Percentiles rank a stretch among this genome's conserved stretches.
Conservation (phyloP, 2,888 invertebrate species). For the Diarsia brunnea region DNA sequence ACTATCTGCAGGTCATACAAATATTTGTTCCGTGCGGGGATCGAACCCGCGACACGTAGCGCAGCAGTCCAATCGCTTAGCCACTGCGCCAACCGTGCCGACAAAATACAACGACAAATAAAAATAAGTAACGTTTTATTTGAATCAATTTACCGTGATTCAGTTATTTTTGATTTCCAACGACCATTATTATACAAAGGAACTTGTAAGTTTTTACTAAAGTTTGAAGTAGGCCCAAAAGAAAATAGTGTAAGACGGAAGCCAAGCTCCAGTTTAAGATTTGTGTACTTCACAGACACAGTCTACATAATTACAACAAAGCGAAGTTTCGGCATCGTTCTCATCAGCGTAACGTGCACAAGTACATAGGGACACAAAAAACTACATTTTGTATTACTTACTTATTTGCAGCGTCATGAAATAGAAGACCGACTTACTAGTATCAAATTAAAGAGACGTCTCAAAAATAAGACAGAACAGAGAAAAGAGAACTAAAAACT, state of each 20-base stretch:
- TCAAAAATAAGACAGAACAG: not conserved
- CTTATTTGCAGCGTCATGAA: slow-evolving; percentile 16
- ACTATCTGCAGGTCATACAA: no score
- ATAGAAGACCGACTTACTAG: not conserved
- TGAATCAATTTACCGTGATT: not conserved
- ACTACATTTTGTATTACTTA: not conserved
- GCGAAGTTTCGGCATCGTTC: slow-evolving; percentile 14
- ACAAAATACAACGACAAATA: no score
- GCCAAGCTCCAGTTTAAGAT: slow-evolving; percentile 30
- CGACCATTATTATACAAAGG: not conserved
- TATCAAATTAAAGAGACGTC: not conserved
- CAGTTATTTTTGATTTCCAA: not conserved
- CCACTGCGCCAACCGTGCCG: no score
- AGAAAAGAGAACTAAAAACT: not conserved
- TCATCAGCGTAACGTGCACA: slow-evolving; percentile 11
- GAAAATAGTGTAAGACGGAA: slow-evolving; percentile 27
- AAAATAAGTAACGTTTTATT: not conserved
- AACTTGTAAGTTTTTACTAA: not conserved
- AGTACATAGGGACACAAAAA: slow-evolving; percentile 19
- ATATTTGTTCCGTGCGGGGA: no score
- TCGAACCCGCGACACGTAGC: no score
- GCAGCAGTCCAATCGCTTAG: no score
- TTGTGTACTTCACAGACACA: slow-evolving; percentile 27
- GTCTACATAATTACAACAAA: slow-evolving; percentile 39
- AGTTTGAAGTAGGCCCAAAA: not conserved